These are phyloP conservation scores for Apoderus coryli DNA, from an alignment of 2,888 invertebrate species.

Conservation along the genomic window DNA sequence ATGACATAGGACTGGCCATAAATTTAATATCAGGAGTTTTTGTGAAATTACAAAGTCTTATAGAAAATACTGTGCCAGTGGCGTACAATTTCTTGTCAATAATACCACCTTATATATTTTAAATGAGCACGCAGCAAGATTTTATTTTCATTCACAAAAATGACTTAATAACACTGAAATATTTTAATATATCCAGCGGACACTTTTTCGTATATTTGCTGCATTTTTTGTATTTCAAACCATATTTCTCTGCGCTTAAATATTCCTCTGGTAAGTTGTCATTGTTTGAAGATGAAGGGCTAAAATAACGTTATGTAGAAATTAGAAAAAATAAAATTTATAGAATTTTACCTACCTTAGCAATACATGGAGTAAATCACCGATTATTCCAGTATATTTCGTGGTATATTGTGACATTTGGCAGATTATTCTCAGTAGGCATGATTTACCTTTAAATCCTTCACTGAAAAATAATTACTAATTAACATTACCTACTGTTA, in stretches of 20 bases:
- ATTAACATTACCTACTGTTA: no score
- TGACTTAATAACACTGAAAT: constrained; percentile 13
- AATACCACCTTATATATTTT: no score
- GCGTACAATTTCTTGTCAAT: no score
- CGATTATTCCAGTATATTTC: constrained; percentile 14
- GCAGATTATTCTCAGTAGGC: constrained; percentile 14
- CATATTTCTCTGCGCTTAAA: constrained; percentile 12
- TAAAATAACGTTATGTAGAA: constrained; percentile 7
- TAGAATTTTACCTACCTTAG: constrained; percentile 12
- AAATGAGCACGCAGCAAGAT: no score
- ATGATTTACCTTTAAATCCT: constrained; percentile 12
- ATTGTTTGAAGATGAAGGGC: constrained; percentile 12
- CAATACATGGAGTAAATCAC: constrained; percentile 14
- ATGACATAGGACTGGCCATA: no score
- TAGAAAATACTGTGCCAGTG: no score
- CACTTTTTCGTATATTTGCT: constrained; percentile 14
- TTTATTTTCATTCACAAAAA: no score
- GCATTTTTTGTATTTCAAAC: constrained; percentile 12
- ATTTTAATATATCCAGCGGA: constrained; percentile 12
- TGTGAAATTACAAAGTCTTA: no score
- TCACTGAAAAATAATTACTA: no score
- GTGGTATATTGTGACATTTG: constrained; percentile 12
- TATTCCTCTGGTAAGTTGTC: constrained; percentile 11
- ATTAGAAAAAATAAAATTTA: neutral
- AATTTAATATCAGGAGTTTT: no score